phyloP scores from a whole-genome alignment of 37 sponge, comb jelly and placozoan genomes.

The Spongilla lacustris region DNA sequence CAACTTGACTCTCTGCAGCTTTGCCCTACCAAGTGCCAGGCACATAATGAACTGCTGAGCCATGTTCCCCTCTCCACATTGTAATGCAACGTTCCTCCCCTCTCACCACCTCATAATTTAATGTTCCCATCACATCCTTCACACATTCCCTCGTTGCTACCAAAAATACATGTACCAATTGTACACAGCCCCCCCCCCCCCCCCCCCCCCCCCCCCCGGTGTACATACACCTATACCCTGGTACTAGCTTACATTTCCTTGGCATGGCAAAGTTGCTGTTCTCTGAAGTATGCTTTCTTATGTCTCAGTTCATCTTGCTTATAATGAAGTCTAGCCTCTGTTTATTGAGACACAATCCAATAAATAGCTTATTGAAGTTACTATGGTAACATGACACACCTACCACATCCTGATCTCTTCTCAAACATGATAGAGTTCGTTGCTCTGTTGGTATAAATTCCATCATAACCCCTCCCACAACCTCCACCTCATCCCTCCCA shows the following conservation, averaged over 20 bases:
- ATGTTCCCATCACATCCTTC: too few relatives aligned
- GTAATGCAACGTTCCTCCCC: too few relatives aligned
- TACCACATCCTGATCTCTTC: not conserved
- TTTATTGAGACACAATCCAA: not conserved
- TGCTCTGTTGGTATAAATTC: not conserved
- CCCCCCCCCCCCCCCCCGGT: not conserved
- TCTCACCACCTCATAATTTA: too few relatives aligned
- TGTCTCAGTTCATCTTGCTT: conserved; percentile 11
- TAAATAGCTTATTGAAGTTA: not conserved
- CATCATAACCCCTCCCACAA: too few relatives aligned
- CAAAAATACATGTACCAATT: not conserved
- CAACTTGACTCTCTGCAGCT: conserved; percentile 17
- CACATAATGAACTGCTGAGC: too few relatives aligned
- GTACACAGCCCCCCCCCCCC: not conserved
- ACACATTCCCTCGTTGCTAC: too few relatives aligned
- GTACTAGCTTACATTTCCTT: conserved; percentile 33
- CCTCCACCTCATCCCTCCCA: not conserved
- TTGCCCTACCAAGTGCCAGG: conserved; percentile 16
- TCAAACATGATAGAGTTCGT: not conserved
- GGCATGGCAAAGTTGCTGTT: not conserved
- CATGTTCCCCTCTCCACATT: too few relatives aligned
- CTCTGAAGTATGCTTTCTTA: not conserved
- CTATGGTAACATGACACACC: not conserved
- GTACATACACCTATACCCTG: not conserved
- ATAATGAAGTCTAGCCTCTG: conserved; percentile 9